Evolutionary conservation across 1,140 invertebrate species (phyloP), one percentile per base, ranked within the genome.

Genomic region (Lycorma delicatula): DNA sequence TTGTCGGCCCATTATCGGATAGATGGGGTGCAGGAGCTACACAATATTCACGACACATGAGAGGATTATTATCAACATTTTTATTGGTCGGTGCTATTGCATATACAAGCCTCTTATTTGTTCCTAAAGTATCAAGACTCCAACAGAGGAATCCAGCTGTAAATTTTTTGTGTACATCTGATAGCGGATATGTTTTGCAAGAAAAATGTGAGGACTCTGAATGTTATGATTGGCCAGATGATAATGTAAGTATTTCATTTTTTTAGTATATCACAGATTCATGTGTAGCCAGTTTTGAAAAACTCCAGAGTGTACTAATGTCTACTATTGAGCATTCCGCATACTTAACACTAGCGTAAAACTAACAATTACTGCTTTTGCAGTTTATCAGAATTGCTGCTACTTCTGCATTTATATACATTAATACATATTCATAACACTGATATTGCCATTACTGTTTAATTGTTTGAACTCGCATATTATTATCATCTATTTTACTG

Each of bases 1-100:
- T 85, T 26, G 78, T 78, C 12, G 83, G 80, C 31, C 82, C 81
- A 18, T 72, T 85, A 63, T 85, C 87, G 54, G 89, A 85, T 23
- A 13, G 56, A 66, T 73, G 74, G 60, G 76, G 77, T 1, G 68
- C 69, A 26, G 67, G 66, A 25, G 69, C 65, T 38, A 69, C 69
- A 62, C 71, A 46, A 20, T 74, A 72, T 2, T 79, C 78, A 2
- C 72, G 76, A 49, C 75, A 82, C 28, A 69, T 87, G 9, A 75
- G 86, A 2, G 67, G 82, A n/a, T 78, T 89, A 68, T 83, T 86
- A 2, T 81, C 85, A 1, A 55, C 80, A 0, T 81, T 78, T 54
- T 76, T 89, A 51, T 67, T 87, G 26, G 67, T 86, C 5, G 77
- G 83, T 2, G 83, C 81, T 3, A 62, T 87, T 1, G 79, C 84